Conservation (phyloP, 2,113 vertebrate species). For the Thermophis baileyi region DNA sequence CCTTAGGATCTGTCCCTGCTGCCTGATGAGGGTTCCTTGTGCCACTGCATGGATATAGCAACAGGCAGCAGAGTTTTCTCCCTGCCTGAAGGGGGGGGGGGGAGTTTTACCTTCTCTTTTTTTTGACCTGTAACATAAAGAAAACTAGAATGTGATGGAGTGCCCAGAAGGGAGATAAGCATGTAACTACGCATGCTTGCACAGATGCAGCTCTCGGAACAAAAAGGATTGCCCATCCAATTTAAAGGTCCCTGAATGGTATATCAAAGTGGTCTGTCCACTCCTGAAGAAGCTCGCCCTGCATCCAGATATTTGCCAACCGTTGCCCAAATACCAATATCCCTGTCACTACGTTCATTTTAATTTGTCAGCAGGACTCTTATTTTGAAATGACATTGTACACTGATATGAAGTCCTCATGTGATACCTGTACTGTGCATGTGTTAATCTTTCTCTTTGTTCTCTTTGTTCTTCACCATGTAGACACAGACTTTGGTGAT, state of each 20-base stretch:
- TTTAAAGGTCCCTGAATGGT: not conserved
- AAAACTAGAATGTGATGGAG: not conserved
- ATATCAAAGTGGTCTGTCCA: not conserved
- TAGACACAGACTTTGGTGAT: no score
- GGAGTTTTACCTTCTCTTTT: not conserved
- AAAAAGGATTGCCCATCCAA: not conserved
- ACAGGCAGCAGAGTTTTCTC: not conserved
- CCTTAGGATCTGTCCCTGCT: not conserved
- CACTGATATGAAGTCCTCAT: no score
- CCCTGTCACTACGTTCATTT: no score
- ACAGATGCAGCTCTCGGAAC: not conserved
- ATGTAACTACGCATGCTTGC: not conserved
- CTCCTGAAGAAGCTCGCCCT: not conserved
- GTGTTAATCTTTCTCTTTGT: no score
- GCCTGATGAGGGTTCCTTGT: not conserved
- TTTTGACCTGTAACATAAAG: not conserved
- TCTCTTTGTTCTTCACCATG: no score
- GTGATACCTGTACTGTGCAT: no score
- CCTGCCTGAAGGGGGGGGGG: not conserved
- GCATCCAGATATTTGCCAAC: not conserved
- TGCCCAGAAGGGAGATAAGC: not conserved
- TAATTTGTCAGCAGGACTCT: no score
- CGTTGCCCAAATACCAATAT: not conserved
- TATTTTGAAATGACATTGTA: no score
- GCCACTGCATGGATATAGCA: not conserved